phyloP scores from a whole-genome alignment of 1,140 invertebrate species.

The Hyles vespertilio region DNA sequence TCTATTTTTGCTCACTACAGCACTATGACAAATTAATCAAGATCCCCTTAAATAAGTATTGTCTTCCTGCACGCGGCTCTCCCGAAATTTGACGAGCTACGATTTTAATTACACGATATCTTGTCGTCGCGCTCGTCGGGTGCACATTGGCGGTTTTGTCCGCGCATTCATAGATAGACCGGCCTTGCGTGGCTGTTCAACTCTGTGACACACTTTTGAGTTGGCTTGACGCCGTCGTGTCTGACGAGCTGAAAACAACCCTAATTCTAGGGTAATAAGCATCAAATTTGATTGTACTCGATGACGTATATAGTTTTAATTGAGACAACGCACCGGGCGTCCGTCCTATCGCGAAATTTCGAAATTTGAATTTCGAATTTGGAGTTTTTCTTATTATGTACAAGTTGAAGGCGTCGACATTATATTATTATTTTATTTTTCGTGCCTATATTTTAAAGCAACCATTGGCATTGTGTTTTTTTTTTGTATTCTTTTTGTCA shows the following conservation, averaged over 20 bases:
- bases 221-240: slow-evolving; percentile 59
- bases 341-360: slow-evolving; percentile 44
- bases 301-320: slow-evolving; percentile 55
- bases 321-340: slow-evolving; percentile 54
- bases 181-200: slow-evolving; percentile 68
- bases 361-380: slow-evolving; percentile 67
- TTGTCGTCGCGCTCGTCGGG: slow-evolving; percentile 4
- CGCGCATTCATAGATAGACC: slow-evolving; percentile 64
- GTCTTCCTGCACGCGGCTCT: too few species aligned
- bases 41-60: too few species aligned
- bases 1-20: too few species aligned
- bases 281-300: neutral
- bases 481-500: too few species aligned
- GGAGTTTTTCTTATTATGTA: slow-evolving; percentile 26
- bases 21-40: too few species aligned
- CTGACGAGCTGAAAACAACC: slow-evolving; percentile 36
- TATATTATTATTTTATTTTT: too few species aligned
- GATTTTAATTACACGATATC: slow-evolving; percentile 1
- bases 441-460: too few species aligned
- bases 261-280: slow-evolving; percentile 31
- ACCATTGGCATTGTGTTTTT: too few species aligned
- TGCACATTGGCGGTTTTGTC: slow-evolving; percentile 41
- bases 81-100: too few species aligned
- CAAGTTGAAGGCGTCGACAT: neutral
- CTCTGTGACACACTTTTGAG: slow-evolving; percentile 71